phyloP scores from a whole-genome alignment of 2,888 invertebrate genomes.

The Poecilus cupreus region DNA sequence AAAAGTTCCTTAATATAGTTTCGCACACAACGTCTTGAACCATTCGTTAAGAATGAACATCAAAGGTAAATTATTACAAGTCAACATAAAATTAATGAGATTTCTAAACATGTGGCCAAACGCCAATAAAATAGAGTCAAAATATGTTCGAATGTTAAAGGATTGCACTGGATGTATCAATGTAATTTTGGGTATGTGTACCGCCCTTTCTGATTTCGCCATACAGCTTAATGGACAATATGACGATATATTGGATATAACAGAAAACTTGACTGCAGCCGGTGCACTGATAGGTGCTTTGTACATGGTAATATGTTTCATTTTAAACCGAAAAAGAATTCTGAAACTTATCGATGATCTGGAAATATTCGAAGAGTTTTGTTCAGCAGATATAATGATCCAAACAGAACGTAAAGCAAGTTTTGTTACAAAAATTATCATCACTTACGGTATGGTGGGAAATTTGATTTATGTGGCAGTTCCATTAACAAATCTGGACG shows the following conservation, averaged over 20 bases:
- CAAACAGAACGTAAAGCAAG: neutral
- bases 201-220: neutral
- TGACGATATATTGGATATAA: constrained; percentile 27
- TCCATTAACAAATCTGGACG: neutral
- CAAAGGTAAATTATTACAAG: neutral
- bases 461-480: neutral
- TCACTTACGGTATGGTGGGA: neutral
- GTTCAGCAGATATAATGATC: neutral
- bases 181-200: neutral
- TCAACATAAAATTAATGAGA: constrained; percentile 7
- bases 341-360: neutral
- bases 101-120: constrained; percentile 6
- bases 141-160: neutral
- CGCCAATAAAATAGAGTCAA: neutral
- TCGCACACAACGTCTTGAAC: neutral
- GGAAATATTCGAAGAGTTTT: neutral
- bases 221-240: neutral
- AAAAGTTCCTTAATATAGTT: neutral
- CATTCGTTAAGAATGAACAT: neutral
- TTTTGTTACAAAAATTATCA: neutral
- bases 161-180: neutral
- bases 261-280: constrained; percentile 4
- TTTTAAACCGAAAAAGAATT: neutral
- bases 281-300: neutral
- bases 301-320: constrained; percentile 11